These are phyloP conservation scores for Cavia porcellus DNA, from an alignment of 2,113 vertebrate genomes.

Conservation along the genomic window DNA sequence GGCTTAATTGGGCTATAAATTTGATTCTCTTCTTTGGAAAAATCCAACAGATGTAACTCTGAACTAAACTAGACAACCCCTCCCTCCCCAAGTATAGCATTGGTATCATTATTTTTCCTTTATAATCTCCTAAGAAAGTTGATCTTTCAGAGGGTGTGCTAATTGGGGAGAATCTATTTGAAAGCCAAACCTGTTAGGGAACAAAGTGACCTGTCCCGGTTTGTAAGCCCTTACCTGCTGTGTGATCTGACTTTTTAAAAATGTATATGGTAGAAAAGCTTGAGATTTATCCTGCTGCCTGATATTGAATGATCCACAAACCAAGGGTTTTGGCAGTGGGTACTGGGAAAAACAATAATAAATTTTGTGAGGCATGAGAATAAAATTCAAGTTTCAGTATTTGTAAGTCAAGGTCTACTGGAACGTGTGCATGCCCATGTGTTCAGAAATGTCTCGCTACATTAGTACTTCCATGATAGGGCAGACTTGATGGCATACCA, in stretches of 20 bases:
- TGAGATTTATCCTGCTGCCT: not conserved
- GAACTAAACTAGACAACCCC: not conserved
- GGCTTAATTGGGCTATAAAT: not conserved
- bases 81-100: not conserved
- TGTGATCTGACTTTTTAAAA: not conserved
- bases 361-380: constrained; percentile 42
- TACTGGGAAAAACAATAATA: not conserved
- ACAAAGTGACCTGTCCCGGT: not conserved
- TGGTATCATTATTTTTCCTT: not conserved
- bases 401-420: not conserved
- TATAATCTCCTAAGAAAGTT: not conserved
- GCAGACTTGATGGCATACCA: not conserved
- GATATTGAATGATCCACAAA: not conserved
- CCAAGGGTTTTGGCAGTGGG: not conserved
- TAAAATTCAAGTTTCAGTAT: constrained; percentile 1
- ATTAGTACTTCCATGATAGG: not conserved
- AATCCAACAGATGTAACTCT: not conserved
- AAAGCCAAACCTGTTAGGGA: not conserved
- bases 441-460: not conserved
- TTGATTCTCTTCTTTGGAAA: not conserved
- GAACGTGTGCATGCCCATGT: not conserved
- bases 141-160: not conserved
- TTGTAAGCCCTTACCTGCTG: not conserved
- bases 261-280: not conserved
- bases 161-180: not conserved